A percentile compares a stretch with the other conserved stretches of the same genome.
Conservation (phyloP, 2,888 invertebrate genomes). For the Papilio protenor region DNA sequence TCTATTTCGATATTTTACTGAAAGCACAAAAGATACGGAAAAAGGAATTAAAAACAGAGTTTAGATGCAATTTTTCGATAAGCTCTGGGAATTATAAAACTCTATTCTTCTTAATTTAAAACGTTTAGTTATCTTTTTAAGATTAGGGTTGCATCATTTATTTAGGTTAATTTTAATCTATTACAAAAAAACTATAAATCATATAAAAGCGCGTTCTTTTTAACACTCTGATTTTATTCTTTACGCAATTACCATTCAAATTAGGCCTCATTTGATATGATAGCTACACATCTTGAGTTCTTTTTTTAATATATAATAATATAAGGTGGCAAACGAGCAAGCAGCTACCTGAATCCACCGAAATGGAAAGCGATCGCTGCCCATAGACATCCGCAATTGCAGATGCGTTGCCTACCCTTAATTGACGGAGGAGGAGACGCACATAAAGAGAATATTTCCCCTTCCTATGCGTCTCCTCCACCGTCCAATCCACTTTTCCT, state of each 20-base stretch:
- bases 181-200: not conserved
- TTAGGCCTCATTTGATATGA: too few species aligned
- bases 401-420: too few species aligned
- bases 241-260: not conserved
- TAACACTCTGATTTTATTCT: not conserved
- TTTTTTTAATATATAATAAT: too few species aligned
- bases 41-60: not conserved
- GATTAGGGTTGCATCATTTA: not conserved
- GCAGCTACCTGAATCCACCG: too few species aligned
- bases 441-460: too few species aligned
- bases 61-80: not conserved
- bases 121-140: not conserved
- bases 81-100: not conserved
- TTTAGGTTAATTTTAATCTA: not conserved
- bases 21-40: slow-evolving; percentile 29
- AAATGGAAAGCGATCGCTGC: too few species aligned
- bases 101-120: slow-evolving; percentile 1
- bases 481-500: too few species aligned
- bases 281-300: too few species aligned
- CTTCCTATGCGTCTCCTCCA: too few species aligned
- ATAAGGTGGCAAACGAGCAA: too few species aligned
- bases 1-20: not conserved
- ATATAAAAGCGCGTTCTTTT: not conserved
- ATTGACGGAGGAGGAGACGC: too few species aligned
- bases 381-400: too few species aligned